A percentile compares a stretch with the other conserved stretches of the same genome.
These are phyloP conservation scores for Asbolus verrucosus DNA, from an alignment of 1,140 invertebrate genomes.

Conservation along the genomic window DNA sequence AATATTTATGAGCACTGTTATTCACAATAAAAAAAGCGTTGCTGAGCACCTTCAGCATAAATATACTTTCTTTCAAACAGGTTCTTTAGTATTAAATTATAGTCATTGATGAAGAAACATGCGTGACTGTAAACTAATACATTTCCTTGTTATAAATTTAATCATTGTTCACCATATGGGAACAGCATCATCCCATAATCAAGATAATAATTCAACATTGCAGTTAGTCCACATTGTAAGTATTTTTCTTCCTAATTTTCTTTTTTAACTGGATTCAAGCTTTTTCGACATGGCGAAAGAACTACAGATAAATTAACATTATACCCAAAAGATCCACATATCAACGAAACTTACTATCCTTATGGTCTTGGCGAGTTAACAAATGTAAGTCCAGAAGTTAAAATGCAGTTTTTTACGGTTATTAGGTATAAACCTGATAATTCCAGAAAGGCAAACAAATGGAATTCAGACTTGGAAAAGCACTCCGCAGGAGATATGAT, in stretches of 20 bases:
- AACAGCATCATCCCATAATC: no score
- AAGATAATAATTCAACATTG: no score
- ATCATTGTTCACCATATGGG: no score
- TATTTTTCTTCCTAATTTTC: not conserved
- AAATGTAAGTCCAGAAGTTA: conserved; percentile 45
- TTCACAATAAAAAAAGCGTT: no score
- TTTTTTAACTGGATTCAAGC: not conserved
- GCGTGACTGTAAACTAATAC: no score
- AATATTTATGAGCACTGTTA: no score
- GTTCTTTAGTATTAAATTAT: no score
- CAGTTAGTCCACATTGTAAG: no score
- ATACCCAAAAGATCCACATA: not conserved
- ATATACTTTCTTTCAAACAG: no score
- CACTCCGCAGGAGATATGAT: conserved; percentile 70
- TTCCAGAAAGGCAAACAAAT: conserved; percentile 71
- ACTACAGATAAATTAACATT: not conserved
- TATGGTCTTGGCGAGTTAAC: conserved; percentile 46
- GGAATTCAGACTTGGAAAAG: conserved; percentile 72
- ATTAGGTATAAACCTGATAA: not conserved
- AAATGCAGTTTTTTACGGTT: not conserved
- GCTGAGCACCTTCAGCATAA: no score
- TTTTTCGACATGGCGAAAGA: not conserved
- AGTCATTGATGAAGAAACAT: no score
- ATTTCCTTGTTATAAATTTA: no score
- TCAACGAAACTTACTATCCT: conserved; percentile 21